Percentiles rank a stretch among this genome's conserved stretches.
Conservation (phyloP, 1,140 invertebrate genomes). For the Stegodyphus dumicola region DNA sequence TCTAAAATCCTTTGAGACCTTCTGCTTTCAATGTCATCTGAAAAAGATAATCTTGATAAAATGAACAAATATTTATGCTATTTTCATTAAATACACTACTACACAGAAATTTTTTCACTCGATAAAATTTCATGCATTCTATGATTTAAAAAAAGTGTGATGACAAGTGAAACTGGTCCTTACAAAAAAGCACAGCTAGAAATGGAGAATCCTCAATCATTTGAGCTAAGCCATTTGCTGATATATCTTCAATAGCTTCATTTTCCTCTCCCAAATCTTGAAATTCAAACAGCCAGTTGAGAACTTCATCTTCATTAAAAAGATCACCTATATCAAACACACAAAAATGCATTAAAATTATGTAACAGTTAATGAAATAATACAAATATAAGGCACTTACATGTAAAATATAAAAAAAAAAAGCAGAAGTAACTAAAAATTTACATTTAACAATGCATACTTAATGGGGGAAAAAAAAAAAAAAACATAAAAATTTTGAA, state of each 20-base stretch:
- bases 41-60: neutral
- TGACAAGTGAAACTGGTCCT: constrained; percentile 7
- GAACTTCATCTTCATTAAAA: constrained; percentile 64
- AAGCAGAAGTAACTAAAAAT: no score
- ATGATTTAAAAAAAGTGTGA: neutral
- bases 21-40: constrained; percentile 91
- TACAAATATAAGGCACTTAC: no score
- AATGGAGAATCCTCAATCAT: constrained; percentile 91
- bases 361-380: no score
- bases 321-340: constrained; percentile 62
- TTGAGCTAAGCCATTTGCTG: constrained; percentile 75
- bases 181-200: constrained; percentile 66
- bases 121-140: no score
- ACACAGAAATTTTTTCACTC: no score
- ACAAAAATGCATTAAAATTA: no score
- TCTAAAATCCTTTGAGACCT: constrained; percentile 86
- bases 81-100: neutral
- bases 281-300: constrained; percentile 65
- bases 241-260: constrained; percentile 93
- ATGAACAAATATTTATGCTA: neutral
- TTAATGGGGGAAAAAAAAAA: no score
- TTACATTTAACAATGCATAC: no score
- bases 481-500: no score
- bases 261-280: constrained; percentile 77
- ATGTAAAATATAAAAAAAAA: no score